phyloP scores from a whole-genome alignment of 37 sponge, comb jelly and placozoan species.

The Diacarnus erythraeanus region DNA sequence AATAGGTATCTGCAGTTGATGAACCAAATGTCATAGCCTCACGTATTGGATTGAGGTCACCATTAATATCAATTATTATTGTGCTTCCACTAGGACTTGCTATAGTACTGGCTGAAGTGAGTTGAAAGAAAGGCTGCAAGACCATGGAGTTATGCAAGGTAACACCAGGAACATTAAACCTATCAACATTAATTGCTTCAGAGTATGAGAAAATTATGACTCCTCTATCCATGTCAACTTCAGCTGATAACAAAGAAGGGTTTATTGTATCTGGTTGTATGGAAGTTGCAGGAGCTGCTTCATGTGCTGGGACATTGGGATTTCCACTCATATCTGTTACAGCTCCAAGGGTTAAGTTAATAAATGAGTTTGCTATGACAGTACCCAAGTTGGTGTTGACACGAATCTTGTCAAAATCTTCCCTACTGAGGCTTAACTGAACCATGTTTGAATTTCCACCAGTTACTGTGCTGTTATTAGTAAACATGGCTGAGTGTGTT shows the following conservation, averaged over 20 bases:
- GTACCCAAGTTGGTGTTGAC: slow-evolving; percentile 36
- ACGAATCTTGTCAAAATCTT: slow-evolving; percentile 61
- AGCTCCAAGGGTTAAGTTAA: slow-evolving; percentile 48
- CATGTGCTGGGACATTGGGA: slow-evolving; percentile 31
- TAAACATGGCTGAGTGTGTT: slow-evolving; percentile 16
- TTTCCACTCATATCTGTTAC: slow-evolving; percentile 76
- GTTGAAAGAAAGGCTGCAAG: slow-evolving; percentile 24
- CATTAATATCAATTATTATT: slow-evolving; percentile 34
- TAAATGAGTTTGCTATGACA: slow-evolving; percentile 30
- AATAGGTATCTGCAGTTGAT: slow-evolving; percentile 33
- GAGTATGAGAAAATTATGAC: slow-evolving; percentile 64
- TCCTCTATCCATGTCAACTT: slow-evolving; percentile 59
- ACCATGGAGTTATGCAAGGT: slow-evolving; percentile 44
- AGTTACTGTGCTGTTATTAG: slow-evolving; percentile 7
- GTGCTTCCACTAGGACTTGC: slow-evolving; percentile 55
- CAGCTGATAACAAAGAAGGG: slow-evolving; percentile 34
- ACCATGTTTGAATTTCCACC: slow-evolving; percentile 15
- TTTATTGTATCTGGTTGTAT: slow-evolving; percentile 36
- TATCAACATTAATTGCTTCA: slow-evolving; percentile 67
- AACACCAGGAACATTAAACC: slow-evolving; percentile 45
- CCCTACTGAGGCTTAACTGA: slow-evolving; percentile 24
- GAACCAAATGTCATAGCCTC: slow-evolving; percentile 48
- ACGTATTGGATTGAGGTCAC: slow-evolving; percentile 74
- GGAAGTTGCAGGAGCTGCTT: slow-evolving; percentile 32
- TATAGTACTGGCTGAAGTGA: slow-evolving; percentile 37